Base-by-base conservation (phyloP, 2,888 invertebrate genomes). In the Aricia artaxerxes region DNA sequence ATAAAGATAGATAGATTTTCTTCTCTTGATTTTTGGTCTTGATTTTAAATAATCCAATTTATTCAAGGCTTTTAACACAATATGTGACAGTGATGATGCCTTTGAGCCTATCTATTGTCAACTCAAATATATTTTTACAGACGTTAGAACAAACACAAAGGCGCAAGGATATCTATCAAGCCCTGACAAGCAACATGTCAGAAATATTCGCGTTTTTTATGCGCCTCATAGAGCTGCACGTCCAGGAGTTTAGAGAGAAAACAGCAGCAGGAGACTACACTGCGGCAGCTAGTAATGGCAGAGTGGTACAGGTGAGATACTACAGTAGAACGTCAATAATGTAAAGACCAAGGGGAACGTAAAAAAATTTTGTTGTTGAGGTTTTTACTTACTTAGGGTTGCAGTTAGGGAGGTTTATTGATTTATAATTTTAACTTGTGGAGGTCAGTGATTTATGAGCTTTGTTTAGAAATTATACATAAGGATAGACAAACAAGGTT, bases 121-220 rank as follows among this genome's bases (percentile, higher is more conserved):
- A 77, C 31, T 79, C 53, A 13, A 9, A 35, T 38, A 75, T n/a
- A 78, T 76, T 75, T 57, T 80, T 78, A 3, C 86, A 96, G 96
- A 98, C 97, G 0, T 91, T 98, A 81, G 98, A 98, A 88, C 98
- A 98, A 73, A 96, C 97, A 88, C 98, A 98, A 88, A 95, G 99
- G 73, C 95, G 98, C 73, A 97, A 98, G 87, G 99, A 99, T 86
- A 97, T 99, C 87, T 97, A 98, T 88, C 97, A 97, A 88, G 98
- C 98, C 5, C 93, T 99, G 49, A 98, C 97, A 0, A 96, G 97
- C 82, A 97, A 98, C 87, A 98, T 99, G 97, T 96, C 96, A 2
- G 97, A 98, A 84, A 97, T 99, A 84, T 98, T 98, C 88, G 96
- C 96, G 49, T 98, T 98, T 90, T 98, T 98, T 88, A 95, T 97